Percentiles rank a stretch among this genome's conserved stretches.
Conservation (phyloP, 2,113 vertebrate genomes). For the Anhinga rufa region DNA sequence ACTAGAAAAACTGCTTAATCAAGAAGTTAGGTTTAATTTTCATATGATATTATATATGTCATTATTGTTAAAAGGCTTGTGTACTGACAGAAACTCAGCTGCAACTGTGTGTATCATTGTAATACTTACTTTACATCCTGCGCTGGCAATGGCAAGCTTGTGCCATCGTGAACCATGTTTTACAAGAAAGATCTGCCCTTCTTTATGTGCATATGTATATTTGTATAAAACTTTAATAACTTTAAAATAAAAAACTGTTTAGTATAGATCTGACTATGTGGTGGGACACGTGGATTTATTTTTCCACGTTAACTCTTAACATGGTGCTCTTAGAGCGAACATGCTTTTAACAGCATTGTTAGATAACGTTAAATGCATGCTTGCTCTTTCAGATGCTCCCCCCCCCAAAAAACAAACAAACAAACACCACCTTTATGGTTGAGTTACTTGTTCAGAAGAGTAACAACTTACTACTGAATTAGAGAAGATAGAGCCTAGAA, state of each 20-base stretch:
- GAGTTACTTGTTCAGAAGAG: neutral
- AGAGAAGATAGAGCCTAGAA: neutral
- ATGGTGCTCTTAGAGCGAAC: neutral
- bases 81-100: neutral
- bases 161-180: neutral
- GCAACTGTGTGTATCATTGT: neutral
- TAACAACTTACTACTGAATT: neutral
- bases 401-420: no score
- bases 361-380: neutral
- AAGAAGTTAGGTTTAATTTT: neutral
- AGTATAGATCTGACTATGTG: neutral
- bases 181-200: neutral
- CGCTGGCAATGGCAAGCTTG: neutral
- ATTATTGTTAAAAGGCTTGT: neutral
- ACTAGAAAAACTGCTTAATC: neutral
- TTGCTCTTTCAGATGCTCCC: neutral
- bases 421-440: neutral
- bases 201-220: neutral
- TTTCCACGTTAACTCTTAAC: neutral
- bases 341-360: neutral
- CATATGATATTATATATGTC: neutral
- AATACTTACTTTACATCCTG: neutral
- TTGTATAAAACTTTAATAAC: neutral
- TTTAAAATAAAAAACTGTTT: neutral
- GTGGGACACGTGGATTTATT: neutral